Conservation (phyloP, 2,797 vertebrate genomes). For the Chloroceryle inda region DNA sequence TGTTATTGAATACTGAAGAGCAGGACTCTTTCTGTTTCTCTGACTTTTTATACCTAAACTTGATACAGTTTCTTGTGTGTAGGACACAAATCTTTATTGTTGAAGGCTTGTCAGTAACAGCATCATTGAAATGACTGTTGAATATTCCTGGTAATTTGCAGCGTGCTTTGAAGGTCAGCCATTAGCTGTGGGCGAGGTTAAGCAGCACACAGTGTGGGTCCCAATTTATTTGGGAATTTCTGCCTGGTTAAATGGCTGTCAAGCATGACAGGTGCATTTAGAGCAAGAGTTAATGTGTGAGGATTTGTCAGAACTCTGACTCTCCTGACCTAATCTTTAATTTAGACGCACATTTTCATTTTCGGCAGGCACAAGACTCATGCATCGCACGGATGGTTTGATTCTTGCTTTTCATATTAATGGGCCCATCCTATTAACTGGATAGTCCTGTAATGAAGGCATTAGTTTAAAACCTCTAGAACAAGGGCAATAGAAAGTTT, state of each 20-base stretch:
- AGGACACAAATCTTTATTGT: slow-evolving; percentile 21
- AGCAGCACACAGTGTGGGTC: neutral
- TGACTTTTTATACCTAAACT: slow-evolving; percentile 1
- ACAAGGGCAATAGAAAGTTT: neutral
- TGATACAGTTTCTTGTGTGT: neutral
- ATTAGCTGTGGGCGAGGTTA: neutral
- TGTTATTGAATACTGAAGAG: neutral
- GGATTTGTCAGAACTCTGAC: slow-evolving; percentile 18
- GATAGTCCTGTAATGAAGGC: neutral
- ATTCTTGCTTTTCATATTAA: neutral
- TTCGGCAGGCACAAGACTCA: neutral
- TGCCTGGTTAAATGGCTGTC: slow-evolving; percentile 23
- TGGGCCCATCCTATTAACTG: neutral
- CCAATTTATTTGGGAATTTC: slow-evolving; percentile 39
- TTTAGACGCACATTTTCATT: slow-evolving; percentile 16
- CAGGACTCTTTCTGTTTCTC: neutral
- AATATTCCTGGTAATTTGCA: slow-evolving; percentile 28
- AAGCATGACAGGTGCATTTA: slow-evolving; percentile 13
- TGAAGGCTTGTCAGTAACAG: neutral
- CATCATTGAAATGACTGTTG: neutral
- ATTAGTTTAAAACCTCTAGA: neutral
- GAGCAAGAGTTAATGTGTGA: neutral
- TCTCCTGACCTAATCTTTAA: slow-evolving; percentile 33
- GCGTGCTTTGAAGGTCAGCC: slow-evolving; percentile 18
- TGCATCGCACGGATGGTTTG: neutral